Evolutionary conservation across 2,888 invertebrate species (phyloP).

Genomic region (Augiades crinisus): DNA sequence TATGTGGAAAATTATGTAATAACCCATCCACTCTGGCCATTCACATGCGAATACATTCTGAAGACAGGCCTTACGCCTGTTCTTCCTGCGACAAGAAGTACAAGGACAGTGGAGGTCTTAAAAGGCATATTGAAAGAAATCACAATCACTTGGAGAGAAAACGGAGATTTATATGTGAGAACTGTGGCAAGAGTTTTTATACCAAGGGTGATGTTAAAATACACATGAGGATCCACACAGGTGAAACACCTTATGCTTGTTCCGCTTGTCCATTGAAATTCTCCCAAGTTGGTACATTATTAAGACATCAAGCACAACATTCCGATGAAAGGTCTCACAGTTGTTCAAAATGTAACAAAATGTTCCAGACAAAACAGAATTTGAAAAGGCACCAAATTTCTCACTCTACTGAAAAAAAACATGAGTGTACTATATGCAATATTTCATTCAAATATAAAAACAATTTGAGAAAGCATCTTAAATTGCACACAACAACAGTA

Average conservation of each 20-base stretch:
- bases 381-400: constrained; percentile 52
- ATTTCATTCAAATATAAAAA: constrained; percentile 71
- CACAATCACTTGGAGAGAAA: constrained; percentile 45
- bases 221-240: constrained; percentile 64
- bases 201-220: constrained; percentile 54
- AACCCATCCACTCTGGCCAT: constrained; percentile 47
- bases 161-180: constrained; percentile 60
- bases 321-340: constrained; percentile 48
- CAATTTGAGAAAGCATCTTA: constrained; percentile 74
- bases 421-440: constrained; percentile 61
- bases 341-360: constrained; percentile 57
- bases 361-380: constrained; percentile 59
- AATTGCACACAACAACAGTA: constrained; percentile 52
- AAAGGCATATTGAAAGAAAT: constrained; percentile 53
- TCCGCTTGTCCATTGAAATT: constrained; percentile 52
- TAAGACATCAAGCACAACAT: constrained; percentile 56
- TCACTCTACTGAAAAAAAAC: constrained; percentile 57
- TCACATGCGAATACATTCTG: constrained; percentile 59
- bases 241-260: constrained; percentile 65
- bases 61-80: constrained; percentile 53
- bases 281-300: constrained; percentile 53
- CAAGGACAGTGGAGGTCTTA: constrained; percentile 53
- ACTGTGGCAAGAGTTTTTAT: constrained; percentile 64
- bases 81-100: constrained; percentile 56
- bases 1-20: constrained; percentile 48